Conservation (phyloP, 2,888 invertebrate genomes). For the Aphrophora alni region DNA sequence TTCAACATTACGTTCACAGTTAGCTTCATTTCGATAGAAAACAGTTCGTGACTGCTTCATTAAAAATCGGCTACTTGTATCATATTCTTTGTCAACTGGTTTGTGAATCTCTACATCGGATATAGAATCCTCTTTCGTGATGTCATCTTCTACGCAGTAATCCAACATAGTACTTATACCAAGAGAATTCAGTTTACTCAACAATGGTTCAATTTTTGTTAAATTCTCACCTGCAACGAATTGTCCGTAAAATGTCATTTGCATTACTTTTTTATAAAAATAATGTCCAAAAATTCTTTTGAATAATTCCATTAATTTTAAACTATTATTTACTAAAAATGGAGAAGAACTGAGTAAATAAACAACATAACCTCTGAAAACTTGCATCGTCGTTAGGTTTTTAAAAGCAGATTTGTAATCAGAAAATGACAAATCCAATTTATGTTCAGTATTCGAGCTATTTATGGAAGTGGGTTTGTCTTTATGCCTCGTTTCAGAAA, state of each 20-base stretch:
- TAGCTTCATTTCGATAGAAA: slow-evolving; percentile 97
- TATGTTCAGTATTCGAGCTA: slow-evolving; percentile 57
- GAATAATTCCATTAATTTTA: slow-evolving; percentile 84
- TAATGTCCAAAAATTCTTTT: slow-evolving; percentile 78
- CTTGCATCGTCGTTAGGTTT: slow-evolving; percentile 92
- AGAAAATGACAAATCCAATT: slow-evolving; percentile 83
- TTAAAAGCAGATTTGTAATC: slow-evolving; percentile 91
- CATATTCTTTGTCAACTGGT: slow-evolving; percentile 93
- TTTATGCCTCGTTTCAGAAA: too few species aligned
- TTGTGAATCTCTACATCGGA: slow-evolving; percentile 67
- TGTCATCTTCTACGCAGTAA: slow-evolving; percentile 97
- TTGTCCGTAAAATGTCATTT: slow-evolving; percentile 96
- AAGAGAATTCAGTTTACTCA: slow-evolving; percentile 86
- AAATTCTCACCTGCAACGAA: slow-evolving; percentile 98
- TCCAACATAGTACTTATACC: slow-evolving; percentile 99
- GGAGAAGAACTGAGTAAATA: slow-evolving; percentile 89
- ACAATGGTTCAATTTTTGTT: slow-evolving; percentile 80
- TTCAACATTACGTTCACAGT: slow-evolving; percentile 97
- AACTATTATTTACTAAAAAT: slow-evolving; percentile 89
- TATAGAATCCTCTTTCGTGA: slow-evolving; percentile 90
- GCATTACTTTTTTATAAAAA: slow-evolving; percentile 86
- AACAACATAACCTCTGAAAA: slow-evolving; percentile 88
- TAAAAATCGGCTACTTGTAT: slow-evolving; percentile 72
- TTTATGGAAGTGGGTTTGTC: too few species aligned
- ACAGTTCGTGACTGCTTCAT: slow-evolving; percentile 81